These are phyloP conservation scores for Acanthochromis polyacanthus DNA, from an alignment of 2,113 vertebrate genomes.

Conservation along the genomic window DNA sequence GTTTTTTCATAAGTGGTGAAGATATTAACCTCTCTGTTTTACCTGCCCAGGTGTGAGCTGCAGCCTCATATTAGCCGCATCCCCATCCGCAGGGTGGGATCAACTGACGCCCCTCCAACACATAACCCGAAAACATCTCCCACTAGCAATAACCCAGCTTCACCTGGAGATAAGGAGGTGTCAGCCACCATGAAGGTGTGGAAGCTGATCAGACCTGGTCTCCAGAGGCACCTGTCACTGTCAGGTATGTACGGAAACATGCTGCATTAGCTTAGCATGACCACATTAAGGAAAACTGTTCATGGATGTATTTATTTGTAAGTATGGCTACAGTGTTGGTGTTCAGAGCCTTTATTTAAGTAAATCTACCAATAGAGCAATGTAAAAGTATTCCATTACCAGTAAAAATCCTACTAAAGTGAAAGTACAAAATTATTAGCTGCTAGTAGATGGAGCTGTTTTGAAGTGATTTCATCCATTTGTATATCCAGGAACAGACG, in stretches of 20 bases:
- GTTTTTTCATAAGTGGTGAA: not conserved
- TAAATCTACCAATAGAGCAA: no score
- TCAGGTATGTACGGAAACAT: constrained; percentile 69
- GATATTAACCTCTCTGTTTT: constrained; percentile 10
- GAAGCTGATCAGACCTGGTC: constrained; percentile 78
- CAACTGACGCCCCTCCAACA: constrained; percentile 36
- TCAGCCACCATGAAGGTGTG: constrained; percentile 72
- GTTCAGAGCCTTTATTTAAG: no score
- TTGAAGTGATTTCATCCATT: no score
- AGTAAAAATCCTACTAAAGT: no score
- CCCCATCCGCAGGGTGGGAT: constrained; percentile 69
- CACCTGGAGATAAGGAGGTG: constrained; percentile 39
- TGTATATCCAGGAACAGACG: no score
- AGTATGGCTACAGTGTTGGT: not conserved
- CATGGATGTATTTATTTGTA: fast-evolving
- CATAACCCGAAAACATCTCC: constrained; percentile 10
- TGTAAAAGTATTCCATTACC: no score
- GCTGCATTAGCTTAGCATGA: no score
- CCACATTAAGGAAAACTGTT: no score
- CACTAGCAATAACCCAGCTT: constrained; percentile 7
- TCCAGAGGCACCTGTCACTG: constrained; percentile 69
- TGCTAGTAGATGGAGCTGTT: no score
- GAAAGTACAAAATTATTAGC: no score
- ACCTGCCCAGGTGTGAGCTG: constrained; percentile 74
- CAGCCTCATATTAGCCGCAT: constrained; percentile 76